Base-by-base conservation (phyloP, 2,888 invertebrate species). In the Drosophila suboccidentalis region DNA sequence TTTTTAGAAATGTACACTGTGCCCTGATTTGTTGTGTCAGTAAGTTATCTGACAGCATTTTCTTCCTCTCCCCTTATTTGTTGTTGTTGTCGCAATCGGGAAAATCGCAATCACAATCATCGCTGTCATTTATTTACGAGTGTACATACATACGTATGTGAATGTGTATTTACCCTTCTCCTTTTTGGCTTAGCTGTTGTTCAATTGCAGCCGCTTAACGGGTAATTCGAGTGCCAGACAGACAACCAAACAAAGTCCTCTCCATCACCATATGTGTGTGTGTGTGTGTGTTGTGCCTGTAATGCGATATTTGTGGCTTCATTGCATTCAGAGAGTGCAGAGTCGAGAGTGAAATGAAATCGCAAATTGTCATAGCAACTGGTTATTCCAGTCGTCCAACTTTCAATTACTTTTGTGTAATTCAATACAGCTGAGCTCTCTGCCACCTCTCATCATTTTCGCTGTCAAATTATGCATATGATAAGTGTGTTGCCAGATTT, bases 221-320 rank as follows among this genome's bases (percentile, higher is more conserved):
- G 65, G 51, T 74, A 77, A 78, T 70, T 54, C 76, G 60, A 78
- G 62, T 65, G 68, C 54, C 61, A 19, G 19, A 43, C 39, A 72
- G 61, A 34, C 67, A 60, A 29, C 38, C 39, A 51, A n/a, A 58
- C 50, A 11, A 13, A 51, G 51, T 57, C 34, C 51, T 15, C 51
- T 29, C 32, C 26, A 19, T 17, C 38, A 39, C 38, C 29, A 29
- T 29, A 8, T 26, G 26, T 26, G 26, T 26, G 3, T 46, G 26
- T 63, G 8, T 55, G 19, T 22, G 19, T 17, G 4, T 57, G 36
- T 47, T 38, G 39, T 58, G 49, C 43, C 19, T 68, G 89, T 78
- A 89, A 87, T 89, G 73, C 57, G 89, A 86, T 89, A 84, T 81
- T 84, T 87, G 72, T 76, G 75, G 80, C 87, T 87, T 89, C 80